Percentiles rank a stretch among this genome's conserved stretches.
Evolutionary conservation across 2,888 invertebrate genomes (phyloP).

Genomic region (Chromoteleia sp.): DNA sequence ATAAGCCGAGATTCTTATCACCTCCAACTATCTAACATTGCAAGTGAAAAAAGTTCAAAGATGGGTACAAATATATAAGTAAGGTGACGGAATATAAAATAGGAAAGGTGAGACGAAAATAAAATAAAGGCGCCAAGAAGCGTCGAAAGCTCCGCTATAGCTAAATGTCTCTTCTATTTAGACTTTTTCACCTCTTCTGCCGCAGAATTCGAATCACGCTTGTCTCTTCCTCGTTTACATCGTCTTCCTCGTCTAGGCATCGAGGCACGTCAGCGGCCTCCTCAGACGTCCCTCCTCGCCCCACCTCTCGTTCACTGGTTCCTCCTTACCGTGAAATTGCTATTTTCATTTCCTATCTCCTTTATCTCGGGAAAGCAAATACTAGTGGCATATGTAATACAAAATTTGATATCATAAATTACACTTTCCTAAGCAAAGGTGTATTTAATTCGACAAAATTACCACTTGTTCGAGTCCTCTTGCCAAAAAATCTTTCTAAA

Average conservation of each 20-base stretch:
- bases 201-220: conserved; percentile 79
- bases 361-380: conserved; percentile 62
- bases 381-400: conserved; percentile 55
- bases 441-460: conserved; percentile 42
- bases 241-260: conserved; percentile 65
- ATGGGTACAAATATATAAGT: conserved; percentile 41
- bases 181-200: conserved; percentile 67
- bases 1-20: conserved; percentile 52
- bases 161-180: conserved; percentile 66
- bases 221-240: conserved; percentile 72
- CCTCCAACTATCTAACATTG: conserved; percentile 13
- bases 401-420: conserved; percentile 56
- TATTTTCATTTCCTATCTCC: conserved; percentile 76
- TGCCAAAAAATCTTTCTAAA: too few relatives aligned
- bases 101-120: conserved; percentile 45
- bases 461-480: conserved; percentile 3
- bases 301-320: conserved; percentile 55
- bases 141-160: conserved; percentile 65
- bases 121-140: conserved; percentile 63
- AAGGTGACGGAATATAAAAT: conserved; percentile 51
- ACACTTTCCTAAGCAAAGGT: conserved; percentile 17
- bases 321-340: conserved; percentile 74
- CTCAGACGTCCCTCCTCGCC: conserved; percentile 65
- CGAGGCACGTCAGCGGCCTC: conserved; percentile 72
- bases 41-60: conserved; percentile 37